Percentiles rank a stretch among this genome's conserved stretches.
Conservation (phyloP, 2,797 vertebrate species). For the Jordanella pulchra region DNA sequence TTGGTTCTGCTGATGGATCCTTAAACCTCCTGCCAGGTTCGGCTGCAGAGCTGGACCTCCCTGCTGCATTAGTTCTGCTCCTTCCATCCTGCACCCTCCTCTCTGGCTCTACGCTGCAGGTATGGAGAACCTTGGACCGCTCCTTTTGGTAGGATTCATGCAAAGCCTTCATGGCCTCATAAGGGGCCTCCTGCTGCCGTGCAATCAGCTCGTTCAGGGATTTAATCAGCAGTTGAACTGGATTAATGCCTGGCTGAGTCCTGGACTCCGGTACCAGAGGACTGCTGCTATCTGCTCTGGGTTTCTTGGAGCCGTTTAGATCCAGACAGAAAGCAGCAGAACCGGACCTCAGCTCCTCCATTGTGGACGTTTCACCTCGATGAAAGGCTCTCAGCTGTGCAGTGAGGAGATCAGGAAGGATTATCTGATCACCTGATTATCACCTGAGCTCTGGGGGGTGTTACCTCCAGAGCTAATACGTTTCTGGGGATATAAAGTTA, state of each 20-base stretch:
- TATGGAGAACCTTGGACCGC: conserved; percentile 58
- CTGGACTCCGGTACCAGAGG: conserved; percentile 66
- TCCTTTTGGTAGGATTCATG: conserved; percentile 77
- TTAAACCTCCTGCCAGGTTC: conserved; percentile 19
- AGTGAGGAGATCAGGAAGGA: conserved; percentile 52
- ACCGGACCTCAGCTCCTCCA: conserved; percentile 54
- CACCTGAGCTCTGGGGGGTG: background rate
- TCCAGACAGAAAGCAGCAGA: conserved; percentile 59
- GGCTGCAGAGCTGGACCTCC: conserved; percentile 32
- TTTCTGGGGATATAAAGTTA: no score
- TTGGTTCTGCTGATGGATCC: conserved; percentile 7
- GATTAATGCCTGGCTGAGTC: conserved; percentile 64
- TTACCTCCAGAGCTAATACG: no score
- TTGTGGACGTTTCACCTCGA: conserved; percentile 26
- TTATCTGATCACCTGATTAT: conserved; percentile 43
- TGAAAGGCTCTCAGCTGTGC: background rate
- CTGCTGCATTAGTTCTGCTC: conserved; percentile 30
- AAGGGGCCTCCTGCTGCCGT: conserved; percentile 42
- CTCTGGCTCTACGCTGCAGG: conserved; percentile 69
- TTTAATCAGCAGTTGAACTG: conserved; percentile 72
- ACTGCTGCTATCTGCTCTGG: conserved; percentile 54
- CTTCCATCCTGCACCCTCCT: conserved; percentile 57
- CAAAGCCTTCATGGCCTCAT: conserved; percentile 60
- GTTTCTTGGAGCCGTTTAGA: conserved; percentile 59
- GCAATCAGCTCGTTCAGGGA: conserved; percentile 68